Evolutionary conservation across 2,888 invertebrate genomes (phyloP).

Genomic region (Lycaena phlaeas): DNA sequence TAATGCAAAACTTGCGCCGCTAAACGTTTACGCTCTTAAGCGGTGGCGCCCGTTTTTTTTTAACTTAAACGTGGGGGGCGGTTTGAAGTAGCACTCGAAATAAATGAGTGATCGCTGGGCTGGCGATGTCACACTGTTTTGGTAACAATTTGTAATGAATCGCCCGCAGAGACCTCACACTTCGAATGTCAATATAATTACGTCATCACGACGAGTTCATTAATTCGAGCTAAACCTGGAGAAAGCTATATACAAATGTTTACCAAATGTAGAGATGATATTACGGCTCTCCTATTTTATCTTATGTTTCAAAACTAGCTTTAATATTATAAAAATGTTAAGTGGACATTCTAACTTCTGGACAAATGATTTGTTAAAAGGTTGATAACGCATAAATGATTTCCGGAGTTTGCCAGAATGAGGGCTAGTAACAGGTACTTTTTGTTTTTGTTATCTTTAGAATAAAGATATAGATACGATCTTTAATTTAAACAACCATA

Average conservation of each 20-base stretch:
- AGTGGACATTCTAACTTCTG: too few relatives aligned
- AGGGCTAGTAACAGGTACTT: too few relatives aligned
- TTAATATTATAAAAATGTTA: too few relatives aligned
- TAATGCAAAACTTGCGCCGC: constrained; percentile 32
- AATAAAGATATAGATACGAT: too few relatives aligned
- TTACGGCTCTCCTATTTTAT: too few relatives aligned
- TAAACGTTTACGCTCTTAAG: constrained; percentile 18
- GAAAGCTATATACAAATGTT: neutral
- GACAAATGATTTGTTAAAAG: too few relatives aligned
- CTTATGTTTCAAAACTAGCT: too few relatives aligned
- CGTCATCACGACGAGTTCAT: constrained; percentile 33
- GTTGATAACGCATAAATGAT: too few relatives aligned
- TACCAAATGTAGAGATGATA: too few relatives aligned
- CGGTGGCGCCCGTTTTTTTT: constrained; percentile 42
- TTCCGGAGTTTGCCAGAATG: too few relatives aligned
- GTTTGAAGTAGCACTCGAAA: constrained; percentile 54
- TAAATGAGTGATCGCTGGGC: constrained; percentile 58
- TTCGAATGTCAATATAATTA: constrained; percentile 47
- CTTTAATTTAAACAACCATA: too few relatives aligned
- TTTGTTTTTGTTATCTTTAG: too few relatives aligned
- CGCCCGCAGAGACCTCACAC: constrained; percentile 58
- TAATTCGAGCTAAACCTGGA: neutral
- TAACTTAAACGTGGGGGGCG: constrained; percentile 51
- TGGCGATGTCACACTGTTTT: constrained; percentile 59
- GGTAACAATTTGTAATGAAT: constrained; percentile 63